Base-by-base conservation (phyloP, 1,140 invertebrate genomes). In the Pseudomyrmex flavicornis region DNA sequence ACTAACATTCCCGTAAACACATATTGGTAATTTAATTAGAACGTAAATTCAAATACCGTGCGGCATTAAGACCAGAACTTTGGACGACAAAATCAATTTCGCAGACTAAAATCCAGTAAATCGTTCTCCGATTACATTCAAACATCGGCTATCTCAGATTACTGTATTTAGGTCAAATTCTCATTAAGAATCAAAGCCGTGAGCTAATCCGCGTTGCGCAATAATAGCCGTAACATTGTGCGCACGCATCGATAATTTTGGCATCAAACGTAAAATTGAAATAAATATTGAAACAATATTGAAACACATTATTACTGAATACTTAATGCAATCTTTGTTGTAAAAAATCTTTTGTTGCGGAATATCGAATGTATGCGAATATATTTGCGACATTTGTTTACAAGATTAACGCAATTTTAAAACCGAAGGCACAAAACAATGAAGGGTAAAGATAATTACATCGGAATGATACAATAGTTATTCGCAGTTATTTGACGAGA, bases 1-100 rank as follows among this genome's bases (percentile, higher is more conserved):
- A 61, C n/a, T 46, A 61, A 61, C 26, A 65, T 54, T 66, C 7
- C 44, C n/a, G 22, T 26, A 54, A 68, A 65, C 17, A 65, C 17
- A 35, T 13, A 1, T 77, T 8, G 12, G 8, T 77, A 35, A n/a
- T n/a, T 76, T 52, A 26, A 20, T 1, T 35, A 66, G 22, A 44
- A 44, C 46, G 26, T 15, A 77, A 77, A 68, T 77, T 46, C 26
- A 22, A 12, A 65, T 35, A 12, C 3, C 10, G 2, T 13, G 9
- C 44, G 44, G 10, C 15, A 44, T 20, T n/a, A 68, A 20, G 35
- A 35, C 35, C 10, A 66, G 52, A 44, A 2, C 4, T 22, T 8
- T 12, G 4, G 9, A 13, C 13, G 35, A 58, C 52, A 46, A 77
- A 77, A 77, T 52, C 17, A 13, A 46, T 56, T 22, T 68, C 63